phyloP scores from a whole-genome alignment of 2,113 vertebrate genomes.

The Gavia stellata region DNA sequence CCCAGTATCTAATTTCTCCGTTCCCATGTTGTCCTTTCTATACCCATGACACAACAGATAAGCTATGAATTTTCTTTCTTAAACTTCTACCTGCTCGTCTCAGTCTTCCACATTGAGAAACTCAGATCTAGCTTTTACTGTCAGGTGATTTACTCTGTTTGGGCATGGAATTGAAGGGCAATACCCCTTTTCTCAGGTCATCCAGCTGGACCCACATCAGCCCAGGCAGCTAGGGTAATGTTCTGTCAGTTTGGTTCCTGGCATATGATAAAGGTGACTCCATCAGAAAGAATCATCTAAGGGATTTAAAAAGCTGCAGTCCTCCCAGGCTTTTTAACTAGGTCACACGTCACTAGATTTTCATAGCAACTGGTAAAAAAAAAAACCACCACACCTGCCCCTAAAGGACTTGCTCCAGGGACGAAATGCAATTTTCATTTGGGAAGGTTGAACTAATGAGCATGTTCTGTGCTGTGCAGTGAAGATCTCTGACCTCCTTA shows the following conservation, averaged over 20 bases:
- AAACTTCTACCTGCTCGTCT: not conserved
- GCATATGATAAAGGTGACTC: not conserved
- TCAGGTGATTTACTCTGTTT: not conserved
- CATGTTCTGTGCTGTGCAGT: not conserved
- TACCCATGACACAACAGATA: not conserved
- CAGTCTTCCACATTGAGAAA: not conserved
- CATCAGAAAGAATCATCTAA: not conserved
- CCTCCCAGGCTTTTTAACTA: not conserved
- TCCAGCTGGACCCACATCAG: not conserved
- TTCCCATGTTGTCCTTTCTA: not conserved
- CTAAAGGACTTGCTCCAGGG: not conserved
- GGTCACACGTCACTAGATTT: not conserved
- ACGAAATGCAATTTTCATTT: not conserved
- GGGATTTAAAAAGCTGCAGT: not conserved
- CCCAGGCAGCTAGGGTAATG: not conserved
- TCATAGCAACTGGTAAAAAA: not conserved
- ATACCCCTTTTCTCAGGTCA: not conserved
- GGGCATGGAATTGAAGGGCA: not conserved
- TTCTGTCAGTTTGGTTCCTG: not conserved
- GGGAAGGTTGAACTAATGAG: not conserved
- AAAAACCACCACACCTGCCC: not conserved
- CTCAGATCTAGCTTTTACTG: not conserved
- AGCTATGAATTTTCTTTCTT: not conserved
- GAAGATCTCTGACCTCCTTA: not conserved
- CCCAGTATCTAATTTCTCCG: not conserved